These are phyloP conservation scores for Brotula barbata DNA, from an alignment of 2,797 vertebrate species.

Conservation along the genomic window DNA sequence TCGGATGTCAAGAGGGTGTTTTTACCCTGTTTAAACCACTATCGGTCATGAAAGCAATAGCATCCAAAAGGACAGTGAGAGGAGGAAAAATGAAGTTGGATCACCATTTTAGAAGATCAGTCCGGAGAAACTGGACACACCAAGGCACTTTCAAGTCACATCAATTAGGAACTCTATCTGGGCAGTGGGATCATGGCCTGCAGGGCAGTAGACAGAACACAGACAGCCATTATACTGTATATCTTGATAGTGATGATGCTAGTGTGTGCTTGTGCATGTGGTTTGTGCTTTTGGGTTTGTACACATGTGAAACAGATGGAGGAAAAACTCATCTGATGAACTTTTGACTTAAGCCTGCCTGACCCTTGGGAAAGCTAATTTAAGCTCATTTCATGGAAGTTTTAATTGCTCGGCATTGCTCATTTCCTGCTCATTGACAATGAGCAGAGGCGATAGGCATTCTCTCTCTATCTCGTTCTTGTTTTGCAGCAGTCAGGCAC, in stretches of 20 bases:
- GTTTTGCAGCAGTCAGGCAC: constrained; percentile 49
- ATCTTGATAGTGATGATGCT: constrained; percentile 34
- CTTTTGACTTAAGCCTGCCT: constrained; percentile 53
- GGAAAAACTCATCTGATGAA: constrained; percentile 52
- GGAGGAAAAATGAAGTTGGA: constrained; percentile 51
- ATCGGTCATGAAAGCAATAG: constrained; percentile 62
- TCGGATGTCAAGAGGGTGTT: constrained; percentile 65
- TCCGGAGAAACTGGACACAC: constrained; percentile 73
- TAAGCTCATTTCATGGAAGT: constrained; percentile 42
- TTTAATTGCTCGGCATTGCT: constrained; percentile 65
- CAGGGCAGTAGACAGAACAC: constrained; percentile 57
- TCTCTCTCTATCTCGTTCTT: constrained; percentile 29
- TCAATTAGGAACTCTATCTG: constrained; percentile 79
- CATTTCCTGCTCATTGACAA: constrained; percentile 58
- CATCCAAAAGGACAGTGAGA: constrained; percentile 42
- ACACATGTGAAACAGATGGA: constrained; percentile 20
- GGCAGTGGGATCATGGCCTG: constrained; percentile 66
- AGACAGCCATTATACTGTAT: constrained; percentile 54
- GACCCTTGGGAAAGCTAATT: constrained; percentile 59
- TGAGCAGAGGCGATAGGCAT: constrained; percentile 36
- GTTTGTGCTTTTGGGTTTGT: constrained; percentile 26
- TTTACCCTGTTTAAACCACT: constrained; percentile 59
- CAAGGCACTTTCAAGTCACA: constrained; percentile 74
- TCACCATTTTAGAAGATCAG: constrained; percentile 68
- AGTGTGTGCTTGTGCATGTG: constrained; percentile 6